Evolutionary conservation across 2,888 invertebrate genomes (phyloP).

Genomic region (Ypsolopha scabrella): DNA sequence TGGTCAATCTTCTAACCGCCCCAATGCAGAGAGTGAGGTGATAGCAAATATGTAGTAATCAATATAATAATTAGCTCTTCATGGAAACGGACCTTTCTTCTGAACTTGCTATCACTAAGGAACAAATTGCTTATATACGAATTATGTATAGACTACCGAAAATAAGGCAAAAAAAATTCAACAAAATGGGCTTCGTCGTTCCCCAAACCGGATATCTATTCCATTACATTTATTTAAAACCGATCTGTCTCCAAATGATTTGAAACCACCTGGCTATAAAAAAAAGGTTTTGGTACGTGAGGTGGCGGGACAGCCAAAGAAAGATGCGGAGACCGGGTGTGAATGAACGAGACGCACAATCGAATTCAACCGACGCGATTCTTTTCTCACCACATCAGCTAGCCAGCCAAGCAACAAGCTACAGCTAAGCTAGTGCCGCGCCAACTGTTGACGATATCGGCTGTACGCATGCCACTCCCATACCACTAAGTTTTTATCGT

Average conservation of each 20-base stretch:
- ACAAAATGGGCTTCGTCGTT: too few relatives aligned
- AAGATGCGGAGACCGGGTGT: background rate
- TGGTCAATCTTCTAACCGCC: too few relatives aligned
- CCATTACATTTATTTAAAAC: too few relatives aligned
- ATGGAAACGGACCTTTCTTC: too few relatives aligned
- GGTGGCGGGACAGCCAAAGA: background rate
- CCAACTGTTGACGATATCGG: slow-evolving; percentile 35
- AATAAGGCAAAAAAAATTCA: too few relatives aligned
- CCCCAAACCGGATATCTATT: too few relatives aligned
- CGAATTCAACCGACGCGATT: background rate
- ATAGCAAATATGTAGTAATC: too few relatives aligned
- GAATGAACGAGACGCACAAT: slow-evolving; percentile 2
- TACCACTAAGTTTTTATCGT: background rate
- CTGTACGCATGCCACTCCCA: background rate
- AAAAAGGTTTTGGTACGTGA: slow-evolving; percentile 1
- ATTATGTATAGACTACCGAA: too few relatives aligned
- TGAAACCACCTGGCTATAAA: background rate
- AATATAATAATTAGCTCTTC: too few relatives aligned
- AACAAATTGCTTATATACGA: too few relatives aligned
- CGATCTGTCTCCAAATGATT: background rate
- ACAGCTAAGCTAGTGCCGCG: slow-evolving; percentile 48
- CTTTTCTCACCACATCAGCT: background rate
- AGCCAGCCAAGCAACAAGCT: background rate
- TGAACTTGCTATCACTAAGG: too few relatives aligned
- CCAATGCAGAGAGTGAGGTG: too few relatives aligned